Conservation (phyloP, 92 coral and sea anemone genomes). For the Porites cylindrica region DNA sequence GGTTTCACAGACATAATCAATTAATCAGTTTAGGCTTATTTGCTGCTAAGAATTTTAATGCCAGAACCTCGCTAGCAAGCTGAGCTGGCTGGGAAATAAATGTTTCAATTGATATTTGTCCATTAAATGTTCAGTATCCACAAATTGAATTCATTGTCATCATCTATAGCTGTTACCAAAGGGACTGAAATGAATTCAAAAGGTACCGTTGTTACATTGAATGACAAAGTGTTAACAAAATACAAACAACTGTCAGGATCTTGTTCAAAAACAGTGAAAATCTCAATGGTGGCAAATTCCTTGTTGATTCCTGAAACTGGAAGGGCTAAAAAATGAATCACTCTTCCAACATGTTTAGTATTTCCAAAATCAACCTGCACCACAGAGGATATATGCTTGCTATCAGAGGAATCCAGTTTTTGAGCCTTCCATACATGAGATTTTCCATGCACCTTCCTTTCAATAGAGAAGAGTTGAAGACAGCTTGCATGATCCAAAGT, state of each 20-base stretch:
- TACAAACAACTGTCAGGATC: conserved; percentile 30
- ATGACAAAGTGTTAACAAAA: conserved; percentile 37
- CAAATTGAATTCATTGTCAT: conserved; percentile 14
- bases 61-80: too few species aligned
- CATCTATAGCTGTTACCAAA: conserved; percentile 35
- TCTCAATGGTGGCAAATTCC: conserved; percentile 37
- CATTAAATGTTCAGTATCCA: conserved; percentile 22
- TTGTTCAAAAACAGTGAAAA: conserved; percentile 23
- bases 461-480: conserved; percentile 23
- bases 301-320: conserved; percentile 43
- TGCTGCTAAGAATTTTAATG: too few species aligned
- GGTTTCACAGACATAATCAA: too few species aligned
- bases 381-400: conserved; percentile 28
- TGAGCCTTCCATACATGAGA: conserved; percentile 40
- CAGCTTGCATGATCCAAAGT: conserved; percentile 27
- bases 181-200: conserved; percentile 38
- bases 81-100: too few species aligned
- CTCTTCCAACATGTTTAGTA: conserved; percentile 30
- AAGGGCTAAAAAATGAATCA: conserved; percentile 13
- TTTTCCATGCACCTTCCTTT: conserved; percentile 41
- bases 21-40: too few species aligned
- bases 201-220: conserved; percentile 30
- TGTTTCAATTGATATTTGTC: too few species aligned
- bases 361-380: conserved; percentile 21
- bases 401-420: conserved; percentile 9